Evolutionary conservation across 2,113 vertebrate genomes (phyloP).

Genomic region (Tonatia bakeri): DNA sequence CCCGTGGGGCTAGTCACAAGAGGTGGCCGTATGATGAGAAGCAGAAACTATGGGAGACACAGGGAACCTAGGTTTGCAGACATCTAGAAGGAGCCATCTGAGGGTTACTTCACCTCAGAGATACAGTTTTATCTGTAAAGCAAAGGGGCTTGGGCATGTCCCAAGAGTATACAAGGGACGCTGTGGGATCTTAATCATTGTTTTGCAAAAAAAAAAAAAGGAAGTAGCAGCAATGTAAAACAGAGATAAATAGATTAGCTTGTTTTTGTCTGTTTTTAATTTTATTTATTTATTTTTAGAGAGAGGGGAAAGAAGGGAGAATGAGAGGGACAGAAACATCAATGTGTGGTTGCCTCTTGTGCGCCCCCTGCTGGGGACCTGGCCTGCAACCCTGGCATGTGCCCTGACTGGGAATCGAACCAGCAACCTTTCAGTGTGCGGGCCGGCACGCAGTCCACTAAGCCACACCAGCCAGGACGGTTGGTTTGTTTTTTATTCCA

Average conservation of each 20-base stretch:
- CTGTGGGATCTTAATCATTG: not conserved
- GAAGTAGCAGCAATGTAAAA: not conserved
- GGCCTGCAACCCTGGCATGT: too few relatives aligned
- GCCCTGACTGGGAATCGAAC: too few relatives aligned
- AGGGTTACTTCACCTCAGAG: not conserved
- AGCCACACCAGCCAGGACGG: too few relatives aligned
- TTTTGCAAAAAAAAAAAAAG: not conserved
- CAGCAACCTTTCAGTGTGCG: too few relatives aligned
- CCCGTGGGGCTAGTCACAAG: not conserved
- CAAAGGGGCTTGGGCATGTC: not conserved
- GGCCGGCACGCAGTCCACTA: too few relatives aligned
- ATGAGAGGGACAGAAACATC: too few relatives aligned
- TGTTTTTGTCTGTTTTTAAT: not conserved
- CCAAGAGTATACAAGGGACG: not conserved
- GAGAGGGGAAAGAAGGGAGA: too few relatives aligned
- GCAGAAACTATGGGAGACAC: not conserved
- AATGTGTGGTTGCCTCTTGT: too few relatives aligned
- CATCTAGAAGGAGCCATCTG: not conserved
- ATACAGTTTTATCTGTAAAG: not conserved
- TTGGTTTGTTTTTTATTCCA: not conserved
- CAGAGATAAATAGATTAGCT: not conserved
- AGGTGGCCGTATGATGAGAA: not conserved
- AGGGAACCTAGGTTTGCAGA: not conserved
- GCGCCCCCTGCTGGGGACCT: too few relatives aligned
- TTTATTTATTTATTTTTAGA: too few relatives aligned